Conservation (phyloP, 1,140 invertebrate species). For the Drosophila bocqueti region DNA sequence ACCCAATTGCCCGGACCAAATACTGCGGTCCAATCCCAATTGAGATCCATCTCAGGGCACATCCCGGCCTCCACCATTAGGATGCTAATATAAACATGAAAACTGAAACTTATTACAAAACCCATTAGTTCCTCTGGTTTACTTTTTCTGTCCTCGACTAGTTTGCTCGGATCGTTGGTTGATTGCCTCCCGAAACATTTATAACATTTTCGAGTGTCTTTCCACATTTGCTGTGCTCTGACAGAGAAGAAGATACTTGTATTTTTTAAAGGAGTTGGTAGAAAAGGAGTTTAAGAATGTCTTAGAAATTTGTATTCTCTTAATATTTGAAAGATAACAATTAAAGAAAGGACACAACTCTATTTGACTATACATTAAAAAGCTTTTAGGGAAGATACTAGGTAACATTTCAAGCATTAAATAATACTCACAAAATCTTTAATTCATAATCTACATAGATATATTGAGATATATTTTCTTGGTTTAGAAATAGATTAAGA, state of each 20-base stretch:
- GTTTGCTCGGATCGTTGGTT: conserved; percentile 30
- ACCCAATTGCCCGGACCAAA: conserved; percentile 65
- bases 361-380: too few relatives aligned
- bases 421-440: neutral
- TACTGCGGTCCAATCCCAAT: conserved; percentile 51
- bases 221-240: conserved; percentile 26
- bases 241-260: neutral
- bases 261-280: neutral
- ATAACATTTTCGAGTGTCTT: conserved; percentile 30
- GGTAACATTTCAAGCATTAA: neutral
- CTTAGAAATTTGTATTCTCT: neutral
- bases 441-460: too few relatives aligned
- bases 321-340: neutral
- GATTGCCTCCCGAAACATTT: conserved; percentile 40
- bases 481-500: too few relatives aligned
- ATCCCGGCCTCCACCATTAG: conserved; percentile 68
- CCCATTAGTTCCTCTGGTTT: conserved; percentile 66
- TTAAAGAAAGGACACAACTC: neutral
- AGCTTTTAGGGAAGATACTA: neutral
- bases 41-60: conserved; percentile 21
- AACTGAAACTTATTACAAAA: conserved; percentile 83
- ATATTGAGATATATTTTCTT: too few relatives aligned
- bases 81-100: conserved; percentile 82
- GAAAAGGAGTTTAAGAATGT: too few relatives aligned
- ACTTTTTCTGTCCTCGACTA: conserved; percentile 32